Evolutionary conservation across 1,140 invertebrate genomes (phyloP), one percentile per base, ranked within the genome.

Genomic region (Halesus radiatus): DNA sequence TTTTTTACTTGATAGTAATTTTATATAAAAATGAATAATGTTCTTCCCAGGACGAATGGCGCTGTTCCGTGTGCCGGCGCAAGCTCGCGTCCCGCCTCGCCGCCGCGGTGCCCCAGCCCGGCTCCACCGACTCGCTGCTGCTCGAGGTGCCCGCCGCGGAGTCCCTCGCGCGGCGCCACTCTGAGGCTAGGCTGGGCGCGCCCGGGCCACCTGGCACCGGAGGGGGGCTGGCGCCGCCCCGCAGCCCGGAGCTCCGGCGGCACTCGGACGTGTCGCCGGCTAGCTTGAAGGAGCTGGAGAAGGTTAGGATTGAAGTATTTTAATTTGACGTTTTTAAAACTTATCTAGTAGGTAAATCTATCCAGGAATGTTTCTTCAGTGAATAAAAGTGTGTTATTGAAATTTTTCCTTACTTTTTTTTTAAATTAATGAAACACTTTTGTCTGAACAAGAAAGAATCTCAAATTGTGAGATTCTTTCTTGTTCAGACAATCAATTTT

Each of bases 211-310:
- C 88, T 13, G 86, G 87, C 4, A 83, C 83, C 13, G 86, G 87
- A 3, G 83, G 83, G 37, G 87, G 88, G 18, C 87, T 96, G 16
- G 94, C 94, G 10, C 95, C 95, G 15, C 95, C 95, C 0, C 89
- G 95, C 29, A 95, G 94, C 79, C 94, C 95, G 0, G 95, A 96
- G 84, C 87, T 95, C 1, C 88, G 95, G 1, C 88, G 95, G 52
- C 95, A 96, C 84, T 96, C 94, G 1, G 95, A 96, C 81, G 95
- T 96, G 0, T 96, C 95, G 18, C 94, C 95, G 0, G 95, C 95
- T 0, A 95, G 94, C 52, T 88, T 96, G 4, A 96, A 96, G 85
- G 95, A 96, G 87, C 88, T 96, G 1, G 95, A 96, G 89, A 95
- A 95, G 91, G 95, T 96, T 90, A 89, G 88, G 85, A 80, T 73